These are phyloP conservation scores for Ramphastos sulfuratus DNA, from an alignment of 2,113 vertebrate genomes.

Conservation along the genomic window DNA sequence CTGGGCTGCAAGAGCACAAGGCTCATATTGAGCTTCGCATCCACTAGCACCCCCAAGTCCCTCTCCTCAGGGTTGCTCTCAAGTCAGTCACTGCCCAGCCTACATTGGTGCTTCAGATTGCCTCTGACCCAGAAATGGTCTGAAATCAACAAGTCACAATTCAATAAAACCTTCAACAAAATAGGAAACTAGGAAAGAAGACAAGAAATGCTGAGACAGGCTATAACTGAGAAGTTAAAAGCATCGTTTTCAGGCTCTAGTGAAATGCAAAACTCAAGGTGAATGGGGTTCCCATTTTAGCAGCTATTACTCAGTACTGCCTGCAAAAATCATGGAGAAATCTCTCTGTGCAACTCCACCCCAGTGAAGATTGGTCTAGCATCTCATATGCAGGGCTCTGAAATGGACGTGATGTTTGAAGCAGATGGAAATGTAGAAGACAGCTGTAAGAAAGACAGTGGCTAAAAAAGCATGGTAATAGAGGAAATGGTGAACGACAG, in stretches of 20 bases:
- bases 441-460: neutral
- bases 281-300: neutral
- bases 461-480: neutral
- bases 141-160: neutral
- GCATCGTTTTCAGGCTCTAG: neutral
- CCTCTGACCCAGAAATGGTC: neutral
- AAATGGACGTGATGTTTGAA: fast-evolving
- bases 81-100: too few relatives aligned
- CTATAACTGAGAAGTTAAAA: neutral
- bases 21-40: too few relatives aligned
- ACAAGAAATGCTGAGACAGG: neutral
- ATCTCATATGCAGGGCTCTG: neutral
- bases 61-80: too few relatives aligned
- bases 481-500: neutral
- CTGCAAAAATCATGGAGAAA: neutral
- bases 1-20: too few relatives aligned
- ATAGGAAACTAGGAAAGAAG: neutral
- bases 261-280: neutral
- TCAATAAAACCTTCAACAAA: neutral
- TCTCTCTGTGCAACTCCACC: neutral
- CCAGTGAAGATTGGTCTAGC: neutral
- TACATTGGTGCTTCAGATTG: too few relatives aligned
- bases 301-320: neutral
- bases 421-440: neutral
- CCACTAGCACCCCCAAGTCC: too few relatives aligned